These are phyloP conservation scores for Hyperopisus bebe DNA, from an alignment of 2,113 vertebrate genomes.

Conservation along the genomic window DNA sequence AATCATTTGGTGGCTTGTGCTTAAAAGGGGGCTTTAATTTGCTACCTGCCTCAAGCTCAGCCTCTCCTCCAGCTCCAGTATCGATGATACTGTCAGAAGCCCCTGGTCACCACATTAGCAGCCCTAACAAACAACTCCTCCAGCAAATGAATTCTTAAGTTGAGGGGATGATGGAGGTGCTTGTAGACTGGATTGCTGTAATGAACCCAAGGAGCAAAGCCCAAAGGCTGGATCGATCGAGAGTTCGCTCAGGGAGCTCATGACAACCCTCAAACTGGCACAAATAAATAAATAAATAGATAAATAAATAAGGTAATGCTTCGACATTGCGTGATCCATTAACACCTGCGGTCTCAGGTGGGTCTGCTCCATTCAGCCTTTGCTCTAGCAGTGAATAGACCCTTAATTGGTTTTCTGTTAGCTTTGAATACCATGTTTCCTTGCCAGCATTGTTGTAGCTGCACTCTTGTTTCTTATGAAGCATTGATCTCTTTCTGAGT, in stretches of 20 bases:
- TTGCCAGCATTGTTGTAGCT: not conserved
- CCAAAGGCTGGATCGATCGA: constrained; percentile 32
- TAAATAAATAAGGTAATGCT: not conserved
- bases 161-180: constrained; percentile 31
- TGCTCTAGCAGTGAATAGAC: not conserved
- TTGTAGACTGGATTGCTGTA: constrained; percentile 22
- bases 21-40: constrained; percentile 26
- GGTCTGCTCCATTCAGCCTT: not conserved
- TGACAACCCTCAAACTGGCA: not conserved
- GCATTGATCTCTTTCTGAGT: not conserved
- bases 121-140: constrained; percentile 24
- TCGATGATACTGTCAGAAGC: constrained; percentile 18
- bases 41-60: not conserved
- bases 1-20: constrained; percentile 19
- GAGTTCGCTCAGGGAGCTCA: not conserved
- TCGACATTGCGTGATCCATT: not conserved
- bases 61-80: constrained; percentile 11
- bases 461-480: not conserved
- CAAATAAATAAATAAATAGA: constrained; percentile 14
- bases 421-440: not conserved
- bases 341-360: constrained; percentile 8
- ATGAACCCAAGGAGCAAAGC: constrained; percentile 16
- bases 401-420: constrained; percentile 2
- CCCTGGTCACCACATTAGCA: constrained; percentile 23
- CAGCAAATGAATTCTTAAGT: constrained; percentile 35